phyloP scores from a whole-genome alignment of 2,113 vertebrate species.

The Strix uralensis region DNA sequence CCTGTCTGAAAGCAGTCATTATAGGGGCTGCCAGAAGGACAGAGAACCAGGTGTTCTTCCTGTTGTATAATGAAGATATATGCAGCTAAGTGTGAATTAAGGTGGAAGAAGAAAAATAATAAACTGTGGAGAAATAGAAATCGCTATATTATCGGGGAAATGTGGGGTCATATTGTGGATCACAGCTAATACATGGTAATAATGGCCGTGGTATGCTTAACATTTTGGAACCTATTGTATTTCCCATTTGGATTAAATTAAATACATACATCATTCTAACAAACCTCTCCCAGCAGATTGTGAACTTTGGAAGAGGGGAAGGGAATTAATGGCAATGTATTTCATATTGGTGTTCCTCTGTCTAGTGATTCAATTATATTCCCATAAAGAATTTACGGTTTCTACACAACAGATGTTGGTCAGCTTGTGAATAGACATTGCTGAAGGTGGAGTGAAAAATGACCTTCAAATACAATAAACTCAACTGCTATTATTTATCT shows the following conservation, averaged over 20 bases:
- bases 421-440: slow-evolving; percentile 23
- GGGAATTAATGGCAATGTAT: slow-evolving; percentile 67
- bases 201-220: slow-evolving; percentile 42
- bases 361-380: slow-evolving; percentile 68
- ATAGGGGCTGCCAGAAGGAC: not conserved
- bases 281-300: slow-evolving; percentile 66
- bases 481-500: slow-evolving; percentile 48
- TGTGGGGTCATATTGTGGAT: not conserved
- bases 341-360: slow-evolving; percentile 64
- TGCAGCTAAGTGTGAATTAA: not conserved
- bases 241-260: slow-evolving; percentile 73
- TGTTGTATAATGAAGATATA: slow-evolving; percentile 11
- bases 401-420: slow-evolving; percentile 56
- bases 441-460: slow-evolving; percentile 33
- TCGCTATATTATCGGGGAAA: not conserved
- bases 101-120: slow-evolving; percentile 17
- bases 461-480: slow-evolving; percentile 50
- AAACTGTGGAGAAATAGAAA: slow-evolving; percentile 25
- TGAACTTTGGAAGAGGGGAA: slow-evolving; percentile 63
- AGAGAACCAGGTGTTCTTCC: not conserved
- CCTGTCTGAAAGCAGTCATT: not conserved
- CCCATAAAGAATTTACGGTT: slow-evolving; percentile 61
- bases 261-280: slow-evolving; percentile 75
- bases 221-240: slow-evolving; percentile 52
- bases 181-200: slow-evolving; percentile 43